Evolutionary conservation across 2,888 invertebrate species (phyloP).

Genomic region (Tridacna crocea): DNA sequence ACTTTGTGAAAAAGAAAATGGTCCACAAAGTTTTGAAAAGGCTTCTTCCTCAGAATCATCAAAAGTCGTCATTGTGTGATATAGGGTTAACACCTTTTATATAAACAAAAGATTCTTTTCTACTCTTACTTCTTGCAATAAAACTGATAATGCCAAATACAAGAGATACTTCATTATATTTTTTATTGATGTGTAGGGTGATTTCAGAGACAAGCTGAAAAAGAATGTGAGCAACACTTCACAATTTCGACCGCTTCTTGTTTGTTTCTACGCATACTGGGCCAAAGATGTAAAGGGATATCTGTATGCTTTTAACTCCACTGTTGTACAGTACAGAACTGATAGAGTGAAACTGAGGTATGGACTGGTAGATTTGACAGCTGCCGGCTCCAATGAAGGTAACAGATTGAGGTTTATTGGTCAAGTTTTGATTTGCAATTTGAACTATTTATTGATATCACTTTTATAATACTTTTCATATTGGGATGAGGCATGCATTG

Average conservation of each 20-base stretch:
- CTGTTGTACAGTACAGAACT: slow-evolving; percentile 57
- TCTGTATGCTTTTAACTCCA: slow-evolving; percentile 62
- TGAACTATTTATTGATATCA: no score
- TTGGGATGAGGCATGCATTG: no score
- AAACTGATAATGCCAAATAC: no score
- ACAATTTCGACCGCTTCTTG: slow-evolving; percentile 44
- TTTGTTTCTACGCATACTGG: slow-evolving; percentile 71
- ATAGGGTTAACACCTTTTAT: no score
- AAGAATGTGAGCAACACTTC: slow-evolving; percentile 10
- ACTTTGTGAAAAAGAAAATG: no score
- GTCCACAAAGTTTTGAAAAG: no score
- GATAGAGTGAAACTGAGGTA: slow-evolving; percentile 59
- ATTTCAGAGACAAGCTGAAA: slow-evolving; percentile 24
- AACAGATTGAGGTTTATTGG: background rate
- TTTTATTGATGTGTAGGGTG: background rate
- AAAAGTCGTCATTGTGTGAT: no score
- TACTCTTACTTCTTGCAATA: no score
- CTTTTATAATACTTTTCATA: no score
- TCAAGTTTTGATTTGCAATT: no score
- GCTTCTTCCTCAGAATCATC: no score
- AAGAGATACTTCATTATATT: background rate
- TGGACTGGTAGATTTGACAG: slow-evolving; percentile 68
- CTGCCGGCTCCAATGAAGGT: slow-evolving; percentile 43
- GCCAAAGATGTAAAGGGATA: slow-evolving; percentile 58
- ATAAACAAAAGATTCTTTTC: no score